Evolutionary conservation across 2,797 vertebrate genomes (phyloP).

Genomic region (Sebastes miniatus): DNA sequence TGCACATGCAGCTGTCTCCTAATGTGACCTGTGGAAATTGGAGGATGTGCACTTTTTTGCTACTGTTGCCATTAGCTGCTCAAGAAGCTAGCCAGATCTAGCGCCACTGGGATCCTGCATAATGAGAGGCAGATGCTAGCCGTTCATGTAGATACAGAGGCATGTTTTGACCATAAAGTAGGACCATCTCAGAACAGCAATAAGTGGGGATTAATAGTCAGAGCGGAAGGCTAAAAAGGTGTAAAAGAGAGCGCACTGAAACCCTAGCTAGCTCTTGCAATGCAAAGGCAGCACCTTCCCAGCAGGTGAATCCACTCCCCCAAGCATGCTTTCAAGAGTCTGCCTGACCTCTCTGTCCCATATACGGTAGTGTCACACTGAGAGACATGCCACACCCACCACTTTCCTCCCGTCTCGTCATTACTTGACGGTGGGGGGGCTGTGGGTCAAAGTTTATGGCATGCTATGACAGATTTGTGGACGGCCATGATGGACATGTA

Average conservation of each 20-base stretch:
- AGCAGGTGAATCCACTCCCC: conserved; percentile 48
- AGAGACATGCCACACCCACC: conserved; percentile 33
- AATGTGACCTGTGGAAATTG: conserved; percentile 1
- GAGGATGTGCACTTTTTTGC: background rate
- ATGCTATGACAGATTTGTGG: conserved; percentile 54
- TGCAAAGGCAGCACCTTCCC: conserved; percentile 19
- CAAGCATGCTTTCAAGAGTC: background rate
- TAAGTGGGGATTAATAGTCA: background rate
- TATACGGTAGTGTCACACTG: conserved; percentile 71
- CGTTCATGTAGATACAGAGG: background rate
- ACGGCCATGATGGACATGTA: conserved; percentile 52
- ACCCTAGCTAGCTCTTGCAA: background rate
- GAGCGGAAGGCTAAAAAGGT: background rate
- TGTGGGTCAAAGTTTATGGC: conserved; percentile 34
- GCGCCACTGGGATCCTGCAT: background rate
- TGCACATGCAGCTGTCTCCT: conserved; percentile 21
- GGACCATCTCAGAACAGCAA: background rate
- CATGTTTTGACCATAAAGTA: background rate
- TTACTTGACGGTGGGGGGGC: background rate
- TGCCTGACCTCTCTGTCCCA: conserved; percentile 53
- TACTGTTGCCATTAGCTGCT: background rate
- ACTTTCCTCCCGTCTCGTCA: background rate
- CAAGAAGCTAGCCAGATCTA: background rate
- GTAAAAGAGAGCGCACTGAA: conserved; percentile 1
- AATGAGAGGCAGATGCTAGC: background rate